Base-by-base conservation (phyloP, 2,888 invertebrate species). In the Sicus ferrugineus region DNA sequence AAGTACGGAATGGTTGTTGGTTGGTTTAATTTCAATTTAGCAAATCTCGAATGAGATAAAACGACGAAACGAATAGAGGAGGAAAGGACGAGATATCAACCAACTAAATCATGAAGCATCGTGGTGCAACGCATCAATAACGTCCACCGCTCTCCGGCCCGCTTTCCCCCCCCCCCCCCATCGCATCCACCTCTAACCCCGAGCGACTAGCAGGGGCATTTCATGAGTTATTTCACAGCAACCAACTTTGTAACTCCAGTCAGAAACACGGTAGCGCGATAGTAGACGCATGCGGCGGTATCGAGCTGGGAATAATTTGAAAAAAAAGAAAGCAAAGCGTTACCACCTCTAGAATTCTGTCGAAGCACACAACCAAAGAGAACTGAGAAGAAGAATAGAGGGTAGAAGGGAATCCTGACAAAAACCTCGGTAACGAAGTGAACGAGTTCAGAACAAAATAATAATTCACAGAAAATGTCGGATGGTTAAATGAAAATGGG, bases 21-120 rank as follows among this genome's bases (percentile, higher is more conserved):
- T 9, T 9, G 70, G 66, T 70, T 70, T 72, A 70, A 72, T 72
- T 72, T 72, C 68, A 68, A 72, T 72, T 70, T 70, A 68, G 70
- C 58, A 67, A 72, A 52, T 72, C 70, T 63, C 59, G 65, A 64
- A 62, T 56, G 62, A 61, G 52, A 54, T 59, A 38, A 38, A 62
- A 59, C 62, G 64, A 50, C 28, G 26, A 48, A 34, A 28, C 28
- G 31, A 30, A 58, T 31, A 38, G 48, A 54, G 42, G 34, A 23
- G 31, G 4, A 11, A 28, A 28, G 61, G 31, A 31, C n/a, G n/a
- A n/a, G n/a, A n/a, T 34, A 62, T 48, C 23, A 56, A 42, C 30
- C 9, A 30, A 63, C 30, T n/a, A 63, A n/a, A 50, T 48, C 63
- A 16, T 30, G 34, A 58, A 28, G 23, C 21, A 38, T 9, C 2